Evolutionary conservation across 2,888 invertebrate species (phyloP), one percentile per base, ranked within the genome.

Genomic region (Trachelus iudaicus): DNA sequence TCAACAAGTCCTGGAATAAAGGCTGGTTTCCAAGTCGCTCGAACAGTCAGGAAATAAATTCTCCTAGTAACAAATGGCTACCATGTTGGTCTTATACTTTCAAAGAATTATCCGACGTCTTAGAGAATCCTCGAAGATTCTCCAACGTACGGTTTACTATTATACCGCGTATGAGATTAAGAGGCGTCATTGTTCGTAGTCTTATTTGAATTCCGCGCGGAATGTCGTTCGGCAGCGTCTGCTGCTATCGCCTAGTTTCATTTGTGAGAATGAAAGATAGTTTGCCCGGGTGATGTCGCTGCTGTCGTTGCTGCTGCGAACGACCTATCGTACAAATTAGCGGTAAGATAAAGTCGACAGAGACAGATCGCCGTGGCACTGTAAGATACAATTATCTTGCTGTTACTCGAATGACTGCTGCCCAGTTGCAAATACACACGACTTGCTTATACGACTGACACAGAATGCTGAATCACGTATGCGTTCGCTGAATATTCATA

Each of bases 331-430:
- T 87, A 89, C 89, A 90, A 90, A 90, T 91, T 90, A 90, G 89
- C 85, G 83, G 82, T 79, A 82, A 85, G 90, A 90, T 91, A 90
- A 90, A 86, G 85, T 84, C 88, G 91, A 90, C 90, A 89, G 89
- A 90, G 90, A 91, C 87, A 85, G 87, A 91, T 90, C 87, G 89
- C 77, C 75, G 73, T 75, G 76, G 81, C 83, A 80, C 82, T 79
- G 81, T 81, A 79, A 84, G 89, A 87, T 87, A 90, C 88, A 90
- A 90, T 89, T 90, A 89, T 87, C 85, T 82, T 68, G 56, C 76
- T 33, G 37, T 40, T 73, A 34, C 71, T 34, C 71, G 34, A 71
- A 31, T 23, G 71, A 71, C 71, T 34, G 71, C 33, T 34, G 71
- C 34, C 71, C 34, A 31, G 71, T 34, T 31, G 33, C 71, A 34